Percentiles rank a stretch among this genome's conserved stretches.
These are phyloP conservation scores for Proterorhinus semilunaris DNA, from an alignment of 2,113 vertebrate species.

Conservation along the genomic window DNA sequence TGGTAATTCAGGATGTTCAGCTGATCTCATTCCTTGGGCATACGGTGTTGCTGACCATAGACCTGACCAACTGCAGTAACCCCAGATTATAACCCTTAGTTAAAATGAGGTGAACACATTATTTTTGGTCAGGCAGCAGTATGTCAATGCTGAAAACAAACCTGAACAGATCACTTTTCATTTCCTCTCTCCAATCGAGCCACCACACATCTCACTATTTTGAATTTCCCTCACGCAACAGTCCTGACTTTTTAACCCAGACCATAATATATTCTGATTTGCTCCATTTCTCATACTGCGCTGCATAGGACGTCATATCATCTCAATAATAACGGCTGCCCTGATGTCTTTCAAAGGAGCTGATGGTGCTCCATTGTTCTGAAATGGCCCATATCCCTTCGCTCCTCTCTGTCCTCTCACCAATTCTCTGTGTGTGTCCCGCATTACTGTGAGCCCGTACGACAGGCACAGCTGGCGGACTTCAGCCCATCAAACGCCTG, in stretches of 20 bases:
- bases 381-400: background rate
- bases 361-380: background rate
- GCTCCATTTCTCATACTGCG: conserved; percentile 1
- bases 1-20: too few relatives aligned
- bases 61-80: too few relatives aligned
- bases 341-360: background rate
- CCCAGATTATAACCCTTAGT: too few relatives aligned
- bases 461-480: conserved; percentile 52
- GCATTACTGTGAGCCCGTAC: conserved; percentile 20
- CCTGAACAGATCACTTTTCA: background rate
- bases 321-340: background rate
- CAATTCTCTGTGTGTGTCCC: conserved; percentile 34
- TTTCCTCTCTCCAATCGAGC: background rate
- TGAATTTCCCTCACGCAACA: background rate
- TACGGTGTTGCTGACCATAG: too few relatives aligned
- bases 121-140: too few relatives aligned
- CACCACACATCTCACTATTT: background rate
- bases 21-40: too few relatives aligned
- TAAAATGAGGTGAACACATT: too few relatives aligned
- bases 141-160: background rate
- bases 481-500: conserved; percentile 51
- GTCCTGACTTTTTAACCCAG: background rate
- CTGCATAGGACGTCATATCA: background rate
- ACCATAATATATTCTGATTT: conserved; percentile 5
- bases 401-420: conserved; percentile 23